Percentiles rank a stretch among this genome's conserved stretches.
phyloP scores from a whole-genome alignment of 2,888 invertebrate species.

The Andrena flavipes region DNA sequence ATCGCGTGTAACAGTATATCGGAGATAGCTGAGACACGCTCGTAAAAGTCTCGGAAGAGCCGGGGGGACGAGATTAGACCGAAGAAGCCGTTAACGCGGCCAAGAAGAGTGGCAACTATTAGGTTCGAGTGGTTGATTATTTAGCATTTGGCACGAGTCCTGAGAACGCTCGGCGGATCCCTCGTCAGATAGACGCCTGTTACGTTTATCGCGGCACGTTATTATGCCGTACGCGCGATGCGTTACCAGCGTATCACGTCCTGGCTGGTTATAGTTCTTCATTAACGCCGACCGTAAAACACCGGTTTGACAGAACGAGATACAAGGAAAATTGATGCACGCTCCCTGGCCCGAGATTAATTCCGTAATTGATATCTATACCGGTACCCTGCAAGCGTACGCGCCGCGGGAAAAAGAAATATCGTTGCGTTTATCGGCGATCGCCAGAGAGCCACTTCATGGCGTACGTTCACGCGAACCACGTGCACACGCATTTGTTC shows the following conservation, averaged over 20 bases:
- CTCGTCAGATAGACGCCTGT: constrained; percentile 9
- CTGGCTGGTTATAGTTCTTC: constrained; percentile 58
- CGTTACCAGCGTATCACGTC: constrained; percentile 50
- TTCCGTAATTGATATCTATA: constrained; percentile 63
- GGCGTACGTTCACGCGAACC: constrained; percentile 54
- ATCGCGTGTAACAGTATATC: background rate
- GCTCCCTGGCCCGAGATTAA: constrained; percentile 54
- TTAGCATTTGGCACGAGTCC: constrained; percentile 57
- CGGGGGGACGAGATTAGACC: background rate
- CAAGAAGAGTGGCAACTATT: constrained; percentile 17
- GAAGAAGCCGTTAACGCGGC: background rate
- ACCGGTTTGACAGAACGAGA: constrained; percentile 57
- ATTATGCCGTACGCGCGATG: constrained; percentile 42
- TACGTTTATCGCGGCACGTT: constrained; percentile 55
- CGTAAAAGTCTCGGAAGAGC: background rate
- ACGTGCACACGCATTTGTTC: constrained; percentile 56
- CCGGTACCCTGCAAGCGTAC: constrained; percentile 23
- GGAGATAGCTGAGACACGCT: background rate
- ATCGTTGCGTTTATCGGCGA: constrained; percentile 53
- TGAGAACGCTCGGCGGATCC: constrained; percentile 28
- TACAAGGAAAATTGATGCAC: constrained; percentile 62
- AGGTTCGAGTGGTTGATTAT: constrained; percentile 44
- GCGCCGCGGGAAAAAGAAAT: constrained; percentile 42
- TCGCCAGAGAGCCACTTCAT: constrained; percentile 40
- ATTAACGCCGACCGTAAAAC: constrained; percentile 59